These are phyloP conservation scores for Augochlorella aurata DNA, from an alignment of 2,888 invertebrate species.

Conservation along the genomic window DNA sequence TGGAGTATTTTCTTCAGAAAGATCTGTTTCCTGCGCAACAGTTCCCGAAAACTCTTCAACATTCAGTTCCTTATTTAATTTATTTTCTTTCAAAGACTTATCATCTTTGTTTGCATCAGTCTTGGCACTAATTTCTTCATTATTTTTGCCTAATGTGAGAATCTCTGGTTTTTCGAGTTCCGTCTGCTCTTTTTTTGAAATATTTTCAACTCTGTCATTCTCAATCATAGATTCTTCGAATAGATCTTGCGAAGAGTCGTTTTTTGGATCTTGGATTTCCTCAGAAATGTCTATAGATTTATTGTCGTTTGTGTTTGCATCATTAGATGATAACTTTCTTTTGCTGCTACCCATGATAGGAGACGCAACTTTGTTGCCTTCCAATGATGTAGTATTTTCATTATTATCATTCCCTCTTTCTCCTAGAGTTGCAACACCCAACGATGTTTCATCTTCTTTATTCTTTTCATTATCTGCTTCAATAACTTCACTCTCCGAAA, in stretches of 20 bases:
- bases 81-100: background rate
- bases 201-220: background rate
- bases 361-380: background rate
- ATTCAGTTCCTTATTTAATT: background rate
- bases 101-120: background rate
- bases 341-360: slow-evolving; percentile 21
- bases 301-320: background rate
- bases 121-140: background rate
- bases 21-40: background rate
- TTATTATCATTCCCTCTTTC: background rate
- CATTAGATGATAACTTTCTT: background rate
- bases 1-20: background rate
- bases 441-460: background rate
- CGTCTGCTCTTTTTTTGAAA: background rate
- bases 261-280: background rate
- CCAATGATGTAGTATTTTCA: background rate
- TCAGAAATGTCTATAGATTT: background rate
- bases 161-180: background rate
- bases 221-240: slow-evolving; percentile 28
- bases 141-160: background rate
- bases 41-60: background rate
- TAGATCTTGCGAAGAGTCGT: slow-evolving; percentile 50
- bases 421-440: background rate
- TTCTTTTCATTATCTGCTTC: background rate
- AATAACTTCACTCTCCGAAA: slow-evolving; percentile 62